Base-by-base conservation (phyloP, 2,113 vertebrate species). In the Gadus chalcogrammus region DNA sequence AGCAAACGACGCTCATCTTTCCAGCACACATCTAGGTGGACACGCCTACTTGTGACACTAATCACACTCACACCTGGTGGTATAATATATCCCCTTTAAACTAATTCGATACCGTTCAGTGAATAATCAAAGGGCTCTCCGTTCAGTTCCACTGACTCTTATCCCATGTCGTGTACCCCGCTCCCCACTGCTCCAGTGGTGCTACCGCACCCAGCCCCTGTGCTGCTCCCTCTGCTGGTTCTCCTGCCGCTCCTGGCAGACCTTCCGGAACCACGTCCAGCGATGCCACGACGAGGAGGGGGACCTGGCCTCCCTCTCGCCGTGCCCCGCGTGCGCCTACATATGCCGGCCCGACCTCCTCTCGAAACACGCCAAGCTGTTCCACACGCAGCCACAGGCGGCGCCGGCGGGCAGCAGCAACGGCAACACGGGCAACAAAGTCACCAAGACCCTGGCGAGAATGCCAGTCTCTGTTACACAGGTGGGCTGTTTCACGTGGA, bases 151-250 rank as follows among this genome's bases (percentile, higher is more conserved):
- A 17, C 63, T 72, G 63, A 63, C 60, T 66, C 15, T 35, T 5
- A 35, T 35, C 31, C 31, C 31, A 35, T 35, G 31, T 4, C 31
- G 4, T 35, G 31, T 35, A 4, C 31, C 31, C 6, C 6, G 31
- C 31, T 5, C 31, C 28, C 61, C 53, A 3, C 28, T 11, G 22
- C 82, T 88, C 76, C 88, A 88, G 77, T 92, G 94, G 93, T 90
- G 87, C 79, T 96, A 95, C 63, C 91, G 94, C 70, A 90, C 92
- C 65, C 93, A 95, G 84, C 88, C 91, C 0, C 93, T 93, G 83
- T 95, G 94, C 84, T 96, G 94, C 75, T 91, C 91, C 72, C 90
- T 95, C 65, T 96, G 95, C 77, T 93, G 90, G 73, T 95, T 94
- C 75, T 95, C 94, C 0, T 92, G 93, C 9, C 94, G 92, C 72